Evolutionary conservation across 1,140 invertebrate species (phyloP), one percentile per base, ranked within the genome.

Genomic region (Dreissena rostriformis): DNA sequence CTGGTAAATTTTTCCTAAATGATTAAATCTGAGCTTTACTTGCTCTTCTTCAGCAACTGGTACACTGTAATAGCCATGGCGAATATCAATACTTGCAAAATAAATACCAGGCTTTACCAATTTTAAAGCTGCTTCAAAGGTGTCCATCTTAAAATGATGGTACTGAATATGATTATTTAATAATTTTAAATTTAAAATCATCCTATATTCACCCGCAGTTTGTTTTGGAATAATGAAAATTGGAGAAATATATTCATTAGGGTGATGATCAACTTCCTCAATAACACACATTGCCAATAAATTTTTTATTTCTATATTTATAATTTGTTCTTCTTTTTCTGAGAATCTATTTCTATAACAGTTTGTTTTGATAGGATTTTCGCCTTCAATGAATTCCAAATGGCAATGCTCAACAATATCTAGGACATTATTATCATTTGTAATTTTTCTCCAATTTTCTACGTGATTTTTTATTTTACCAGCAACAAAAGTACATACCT

Each of bases 11-110:
- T 79, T 80, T 70, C 77, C 77, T 19, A 49, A 57, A 24, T 71
- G 26, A 22, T 26, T 22, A 68, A 80, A 80, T 49, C 77, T n/a
- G 22, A 77, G 52, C 49, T 77, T 66, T 5, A 66, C n/a, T 67
- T 67, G 61, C 19, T 77, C 28, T 28, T 67, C 29, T 24, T 39
- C 17, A 26, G 61, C 61, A 28, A 77, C 66, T 22, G 75, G 14
- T 77, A 77, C 75, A 66, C 55, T 28, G 71, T 75, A 87, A 65
- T 88, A 88, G 5, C 76, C 87, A 88, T 88, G 76, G n/a, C 67
- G 78, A 19, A 86, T 24, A 71, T 87, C 86, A 17, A 84, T 52
- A 26, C 74, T 84, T 77, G 80, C 86, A 77, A 88, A 82, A 39
- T 39, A 87, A 14, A 55, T 15, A 55, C 39, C 29, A 24, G n/a